Percentiles rank a stretch among this genome's conserved stretches.
Conservation (phyloP, 2,888 invertebrate genomes). For the Oscheius sp. region DNA sequence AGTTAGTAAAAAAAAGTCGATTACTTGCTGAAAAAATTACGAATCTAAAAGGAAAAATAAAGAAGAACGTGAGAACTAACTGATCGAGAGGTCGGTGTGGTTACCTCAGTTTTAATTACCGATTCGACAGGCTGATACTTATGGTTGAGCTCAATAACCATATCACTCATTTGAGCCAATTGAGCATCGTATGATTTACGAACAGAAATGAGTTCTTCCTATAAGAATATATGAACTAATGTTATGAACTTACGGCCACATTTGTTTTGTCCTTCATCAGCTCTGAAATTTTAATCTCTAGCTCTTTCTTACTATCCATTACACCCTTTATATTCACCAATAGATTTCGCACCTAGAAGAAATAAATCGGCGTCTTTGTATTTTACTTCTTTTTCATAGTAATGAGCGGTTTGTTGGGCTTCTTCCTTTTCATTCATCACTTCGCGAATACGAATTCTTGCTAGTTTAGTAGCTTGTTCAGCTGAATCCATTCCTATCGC, state of each 20-base stretch:
- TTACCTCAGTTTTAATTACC: slow-evolving; percentile 29
- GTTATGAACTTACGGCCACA: background rate
- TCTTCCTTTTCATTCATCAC: slow-evolving; percentile 39
- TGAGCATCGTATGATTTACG: slow-evolving; percentile 79
- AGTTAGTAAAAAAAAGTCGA: too few species aligned
- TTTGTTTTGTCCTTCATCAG: slow-evolving; percentile 1
- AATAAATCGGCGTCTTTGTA: too few species aligned
- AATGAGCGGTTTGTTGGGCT: slow-evolving; percentile 47
- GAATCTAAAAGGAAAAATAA: background rate
- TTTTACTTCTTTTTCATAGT: slow-evolving; percentile 52
- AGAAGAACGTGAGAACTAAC: background rate
- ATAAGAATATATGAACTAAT: slow-evolving; percentile 43
- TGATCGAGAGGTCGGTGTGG: background rate
- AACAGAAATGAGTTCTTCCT: slow-evolving; percentile 80
- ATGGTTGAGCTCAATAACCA: slow-evolving; percentile 83
- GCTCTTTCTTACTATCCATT: slow-evolving; percentile 13
- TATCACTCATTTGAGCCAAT: slow-evolving; percentile 82
- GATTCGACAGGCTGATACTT: slow-evolving; percentile 79
- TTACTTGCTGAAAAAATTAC: slow-evolving; percentile 5
- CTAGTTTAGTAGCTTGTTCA: slow-evolving; percentile 38
- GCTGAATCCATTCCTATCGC: slow-evolving; percentile 16
- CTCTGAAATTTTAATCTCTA: background rate
- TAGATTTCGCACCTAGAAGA: slow-evolving; percentile 35
- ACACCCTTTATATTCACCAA: slow-evolving; percentile 24
- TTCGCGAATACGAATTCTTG: slow-evolving; percentile 40